Base-by-base conservation (phyloP, 1,140 invertebrate species). In the Nebria ingens region DNA sequence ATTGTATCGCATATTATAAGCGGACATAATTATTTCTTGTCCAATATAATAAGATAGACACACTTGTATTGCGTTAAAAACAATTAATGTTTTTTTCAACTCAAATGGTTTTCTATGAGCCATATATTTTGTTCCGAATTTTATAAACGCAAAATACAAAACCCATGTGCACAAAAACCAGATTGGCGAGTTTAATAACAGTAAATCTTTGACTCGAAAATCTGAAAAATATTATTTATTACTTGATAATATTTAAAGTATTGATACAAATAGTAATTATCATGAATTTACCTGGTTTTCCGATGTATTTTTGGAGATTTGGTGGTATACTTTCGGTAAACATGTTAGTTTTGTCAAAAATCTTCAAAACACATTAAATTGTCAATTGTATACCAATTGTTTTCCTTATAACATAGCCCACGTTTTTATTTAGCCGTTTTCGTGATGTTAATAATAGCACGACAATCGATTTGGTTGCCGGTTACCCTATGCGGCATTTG, bases 181-280 rank as follows among this genome's bases (percentile, higher is more conserved):
- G 11, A 51, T 11, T 2, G 56, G 56, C 6, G 56, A 54, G 49
- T 58, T 58, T 12, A 54, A 17, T 11, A 58, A 58, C 2, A 58
- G 50, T 53, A 52, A 58, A 38, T 58, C 38, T 20, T 51, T 54
- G 6, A 58, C 56, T 19, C 56, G 21, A n/a, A 19, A 12, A 54
- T 58, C 56, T 58, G 29, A 19, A 50, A 53, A 13, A 51, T 19
- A 42, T 13, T n/a, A 34, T 34, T 34, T 9, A 34, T 34, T 34
- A 34, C 6, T 34, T n/a, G 25, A 34, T 9, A 34, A 34, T 34
- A 34, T n/a, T n/a, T n/a, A n/a, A n/a, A n/a, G n/a, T n/a, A n/a
- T n/a, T n/a, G n/a, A n/a, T n/a, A n/a, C n/a, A n/a, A n/a, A n/a
- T n/a, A n/a, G n/a, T n/a, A n/a, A n/a, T n/a, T n/a, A n/a, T n/a